These are phyloP conservation scores for Rhodophaea formosa DNA, from an alignment of 2,888 invertebrate species.

Conservation along the genomic window DNA sequence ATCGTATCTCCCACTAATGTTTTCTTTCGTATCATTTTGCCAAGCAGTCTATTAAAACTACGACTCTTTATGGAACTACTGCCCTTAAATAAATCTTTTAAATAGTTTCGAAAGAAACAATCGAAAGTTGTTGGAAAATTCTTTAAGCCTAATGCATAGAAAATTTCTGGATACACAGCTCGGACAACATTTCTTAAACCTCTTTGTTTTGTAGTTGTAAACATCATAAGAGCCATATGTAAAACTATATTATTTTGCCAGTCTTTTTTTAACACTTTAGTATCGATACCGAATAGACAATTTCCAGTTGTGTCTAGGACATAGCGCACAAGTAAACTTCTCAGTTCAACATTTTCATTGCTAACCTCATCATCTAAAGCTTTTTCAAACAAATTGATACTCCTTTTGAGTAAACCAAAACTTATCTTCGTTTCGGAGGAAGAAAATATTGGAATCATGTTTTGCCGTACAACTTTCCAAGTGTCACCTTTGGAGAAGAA, in stretches of 20 bases:
- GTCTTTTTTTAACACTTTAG: slow-evolving; percentile 42
- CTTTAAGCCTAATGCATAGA: slow-evolving; percentile 48
- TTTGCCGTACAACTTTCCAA: slow-evolving; percentile 61
- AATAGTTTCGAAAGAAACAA: slow-evolving; percentile 41
- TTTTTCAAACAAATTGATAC: slow-evolving; percentile 41
- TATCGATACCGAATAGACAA: slow-evolving; percentile 57
- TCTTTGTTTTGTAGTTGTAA: slow-evolving; percentile 36
- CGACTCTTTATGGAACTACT: slow-evolving; percentile 45
- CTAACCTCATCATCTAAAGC: slow-evolving; percentile 10
- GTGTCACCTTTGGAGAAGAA: slow-evolving; percentile 52
- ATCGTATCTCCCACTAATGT: slow-evolving; percentile 47
- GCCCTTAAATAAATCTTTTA: slow-evolving; percentile 41
- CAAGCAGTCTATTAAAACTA: slow-evolving; percentile 54
- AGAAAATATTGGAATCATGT: slow-evolving; percentile 57
- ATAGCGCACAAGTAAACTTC: slow-evolving; percentile 38
- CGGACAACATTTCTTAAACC: slow-evolving; percentile 39
- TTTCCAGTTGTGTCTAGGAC: slow-evolving; percentile 36
- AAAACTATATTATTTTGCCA: slow-evolving; percentile 41
- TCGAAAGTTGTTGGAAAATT: slow-evolving; percentile 37
- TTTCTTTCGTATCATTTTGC: slow-evolving; percentile 38
- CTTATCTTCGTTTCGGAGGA: slow-evolving; percentile 62
- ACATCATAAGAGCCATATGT: slow-evolving; percentile 41
- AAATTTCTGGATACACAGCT: slow-evolving; percentile 52
- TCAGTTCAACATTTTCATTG: slow-evolving; percentile 33
- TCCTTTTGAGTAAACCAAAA: slow-evolving; percentile 55